Base-by-base conservation (phyloP, 1,140 invertebrate genomes). In the Coenobita brevimanus region DNA sequence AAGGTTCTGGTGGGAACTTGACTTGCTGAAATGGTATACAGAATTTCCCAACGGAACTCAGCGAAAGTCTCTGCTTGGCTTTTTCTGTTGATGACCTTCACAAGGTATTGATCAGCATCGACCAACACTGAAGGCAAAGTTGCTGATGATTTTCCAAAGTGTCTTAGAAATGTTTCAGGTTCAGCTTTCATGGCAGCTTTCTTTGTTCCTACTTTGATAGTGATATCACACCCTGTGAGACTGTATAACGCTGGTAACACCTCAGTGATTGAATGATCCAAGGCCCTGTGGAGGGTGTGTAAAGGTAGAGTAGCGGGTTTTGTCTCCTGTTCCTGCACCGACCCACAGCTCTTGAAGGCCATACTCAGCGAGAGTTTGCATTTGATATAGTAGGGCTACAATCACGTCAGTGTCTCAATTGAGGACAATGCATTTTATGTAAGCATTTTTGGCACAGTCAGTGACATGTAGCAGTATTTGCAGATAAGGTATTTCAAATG, bases 11-110 rank as follows among this genome's bases (percentile, higher is more conserved):
- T 67, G 62, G 21, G 62, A 67, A 33, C 62, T 67, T n/a, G 21
- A n/a, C 30, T 67, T 67, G 62, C n/a, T 67, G 30, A n/a, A 67
- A 67, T 67, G 62, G 30, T 24, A 67, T 24, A 67, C n/a, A n/a
- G n/a, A n/a, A n/a, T 10, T 67, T 67, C 62, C 30, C n/a, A 8
- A 24, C n/a, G 62, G n/a, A 67, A 33, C n/a, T 24, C 62, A 67
- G 62, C 8, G 62, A 67, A 67, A 33, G n/a, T 67, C 30, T 24
- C n/a, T n/a, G 62, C 62, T 24, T 67, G n/a, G 30, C 62, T 67
- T 24, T 33, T 33, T 67, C 30, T 67, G 21, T 33, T 24, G 8
- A 10, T 67, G 21, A 67, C 62, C 62, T 67, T 67, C 4, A 67
- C 62, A n/a, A 24, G 30, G 62, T 67, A 67, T 24, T 67, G 62